These are phyloP conservation scores for Machimus atricapillus DNA, from an alignment of 2,888 invertebrate species.

Conservation along the genomic window DNA sequence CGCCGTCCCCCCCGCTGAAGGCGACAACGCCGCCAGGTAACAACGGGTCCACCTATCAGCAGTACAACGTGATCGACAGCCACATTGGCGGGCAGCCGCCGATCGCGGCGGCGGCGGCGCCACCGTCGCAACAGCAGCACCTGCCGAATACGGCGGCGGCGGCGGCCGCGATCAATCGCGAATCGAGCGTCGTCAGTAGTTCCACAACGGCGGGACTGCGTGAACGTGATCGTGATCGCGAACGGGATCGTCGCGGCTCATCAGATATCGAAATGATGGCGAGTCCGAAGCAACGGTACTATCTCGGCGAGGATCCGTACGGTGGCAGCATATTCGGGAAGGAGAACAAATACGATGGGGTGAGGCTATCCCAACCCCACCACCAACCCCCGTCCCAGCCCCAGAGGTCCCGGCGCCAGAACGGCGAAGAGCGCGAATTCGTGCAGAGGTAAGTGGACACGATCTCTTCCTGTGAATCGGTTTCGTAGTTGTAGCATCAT, in stretches of 20 bases:
- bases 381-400: slow-evolving; percentile 38
- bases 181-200: slow-evolving; percentile 52
- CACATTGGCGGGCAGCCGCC: slow-evolving; percentile 56
- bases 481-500: neutral
- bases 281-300: slow-evolving; percentile 78
- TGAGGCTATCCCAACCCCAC: slow-evolving; percentile 28
- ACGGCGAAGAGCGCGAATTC: slow-evolving; percentile 51
- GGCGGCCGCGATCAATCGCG: slow-evolving; percentile 50
- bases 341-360: slow-evolving; percentile 78
- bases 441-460: slow-evolving; percentile 62
- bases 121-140: slow-evolving; percentile 44
- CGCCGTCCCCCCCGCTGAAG: slow-evolving; percentile 67
- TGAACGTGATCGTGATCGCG: slow-evolving; percentile 48
- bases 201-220: slow-evolving; percentile 51
- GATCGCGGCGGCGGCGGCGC: slow-evolving; percentile 24
- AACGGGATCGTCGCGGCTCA: slow-evolving; percentile 50
- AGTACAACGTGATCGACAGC: slow-evolving; percentile 63
- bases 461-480: neutral
- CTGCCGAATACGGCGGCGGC: slow-evolving; percentile 48
- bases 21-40: slow-evolving; percentile 51
- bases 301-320: slow-evolving; percentile 87
- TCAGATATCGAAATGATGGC: slow-evolving; percentile 56
- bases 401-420: slow-evolving; percentile 48
- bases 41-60: slow-evolving; percentile 60
- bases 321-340: slow-evolving; percentile 82